Percentiles rank a stretch among this genome's conserved stretches.
Evolutionary conservation across 2,797 vertebrate species (phyloP).

Genomic region (Pangasius djambal): DNA sequence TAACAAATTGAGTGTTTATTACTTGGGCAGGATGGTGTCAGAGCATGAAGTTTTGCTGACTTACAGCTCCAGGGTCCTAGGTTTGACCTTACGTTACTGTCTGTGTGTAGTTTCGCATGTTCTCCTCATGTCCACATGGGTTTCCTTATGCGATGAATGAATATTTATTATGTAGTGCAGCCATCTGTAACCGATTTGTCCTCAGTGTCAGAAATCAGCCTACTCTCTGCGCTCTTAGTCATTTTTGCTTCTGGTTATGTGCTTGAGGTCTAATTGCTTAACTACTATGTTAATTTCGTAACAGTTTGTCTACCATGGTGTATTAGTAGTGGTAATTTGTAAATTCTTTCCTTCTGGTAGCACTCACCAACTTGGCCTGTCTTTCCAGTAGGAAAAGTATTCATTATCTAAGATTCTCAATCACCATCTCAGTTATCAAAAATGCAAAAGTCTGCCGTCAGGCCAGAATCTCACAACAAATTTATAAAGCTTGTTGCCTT

Average conservation of each 20-base stretch:
- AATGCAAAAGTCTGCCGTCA: background rate
- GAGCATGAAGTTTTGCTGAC: background rate
- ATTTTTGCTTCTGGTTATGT: background rate
- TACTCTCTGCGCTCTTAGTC: background rate
- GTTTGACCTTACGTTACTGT: background rate
- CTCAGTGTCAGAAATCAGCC: slow-evolving; percentile 8
- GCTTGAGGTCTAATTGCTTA: background rate
- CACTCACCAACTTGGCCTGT: background rate
- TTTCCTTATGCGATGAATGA: background rate
- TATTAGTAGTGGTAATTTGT: background rate
- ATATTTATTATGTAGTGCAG: slow-evolving; percentile 10
- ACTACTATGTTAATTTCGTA: background rate
- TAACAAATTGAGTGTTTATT: background rate
- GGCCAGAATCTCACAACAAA: background rate
- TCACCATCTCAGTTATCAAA: background rate
- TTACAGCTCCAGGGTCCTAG: background rate
- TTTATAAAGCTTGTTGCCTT: background rate
- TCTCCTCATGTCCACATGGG: background rate
- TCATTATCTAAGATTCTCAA: background rate
- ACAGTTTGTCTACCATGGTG: background rate
- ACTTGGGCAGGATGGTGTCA: background rate
- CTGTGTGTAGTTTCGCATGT: background rate
- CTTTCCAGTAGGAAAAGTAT: background rate
- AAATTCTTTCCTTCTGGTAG: background rate
- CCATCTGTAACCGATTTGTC: slow-evolving; percentile 11